Percentiles rank a stretch among this genome's conserved stretches.
These are phyloP conservation scores for Pseudocheirus occidentalis DNA, from an alignment of 2,797 vertebrate species.

Conservation along the genomic window DNA sequence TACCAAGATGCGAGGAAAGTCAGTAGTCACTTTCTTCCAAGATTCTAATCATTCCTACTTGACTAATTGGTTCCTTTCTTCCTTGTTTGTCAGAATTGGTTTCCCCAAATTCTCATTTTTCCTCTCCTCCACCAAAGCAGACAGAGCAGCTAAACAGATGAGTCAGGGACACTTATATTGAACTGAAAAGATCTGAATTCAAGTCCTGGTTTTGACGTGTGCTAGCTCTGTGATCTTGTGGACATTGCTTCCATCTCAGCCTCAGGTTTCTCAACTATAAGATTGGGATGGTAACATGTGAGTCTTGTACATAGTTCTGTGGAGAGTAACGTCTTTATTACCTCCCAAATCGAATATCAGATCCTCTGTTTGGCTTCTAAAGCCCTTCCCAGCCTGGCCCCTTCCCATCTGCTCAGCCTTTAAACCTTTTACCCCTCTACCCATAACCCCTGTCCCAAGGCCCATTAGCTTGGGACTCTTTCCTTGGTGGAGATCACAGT, in stretches of 20 bases:
- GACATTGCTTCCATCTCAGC: neutral
- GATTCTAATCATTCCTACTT: neutral
- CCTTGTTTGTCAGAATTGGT: neutral
- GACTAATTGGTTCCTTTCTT: neutral
- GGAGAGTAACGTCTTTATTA: neutral
- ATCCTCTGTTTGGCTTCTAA: neutral
- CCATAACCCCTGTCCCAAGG: neutral
- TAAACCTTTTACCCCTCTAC: too few species aligned
- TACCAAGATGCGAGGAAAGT: neutral
- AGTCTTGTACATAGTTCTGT: neutral
- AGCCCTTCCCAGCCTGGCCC: neutral
- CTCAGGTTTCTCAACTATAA: neutral
- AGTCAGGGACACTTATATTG: neutral
- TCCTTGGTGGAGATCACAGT: neutral
- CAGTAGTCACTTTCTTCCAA: neutral
- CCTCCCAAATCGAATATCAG: neutral
- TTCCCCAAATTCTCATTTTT: neutral
- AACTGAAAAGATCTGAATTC: neutral
- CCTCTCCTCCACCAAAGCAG: neutral
- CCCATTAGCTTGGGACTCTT: neutral
- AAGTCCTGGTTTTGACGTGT: neutral
- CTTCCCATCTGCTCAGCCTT: neutral
- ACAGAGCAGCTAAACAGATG: neutral
- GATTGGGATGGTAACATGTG: neutral
- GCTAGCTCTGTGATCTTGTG: neutral